Percentiles rank a stretch among this genome's conserved stretches.
phyloP scores from a whole-genome alignment of 1,140 invertebrate species.

The Nephotettix cincticeps region DNA sequence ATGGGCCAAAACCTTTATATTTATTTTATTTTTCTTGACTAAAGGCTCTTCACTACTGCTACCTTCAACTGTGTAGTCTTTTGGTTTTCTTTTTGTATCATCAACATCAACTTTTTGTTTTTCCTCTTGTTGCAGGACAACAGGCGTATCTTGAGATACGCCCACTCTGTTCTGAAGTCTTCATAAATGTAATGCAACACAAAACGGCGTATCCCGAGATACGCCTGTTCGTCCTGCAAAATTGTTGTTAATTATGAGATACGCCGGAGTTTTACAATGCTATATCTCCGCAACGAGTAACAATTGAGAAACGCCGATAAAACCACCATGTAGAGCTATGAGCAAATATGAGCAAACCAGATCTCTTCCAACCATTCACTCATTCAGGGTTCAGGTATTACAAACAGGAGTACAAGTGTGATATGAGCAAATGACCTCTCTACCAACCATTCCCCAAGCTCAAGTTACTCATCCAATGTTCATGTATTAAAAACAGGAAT shows the following conservation, averaged over 20 bases:
- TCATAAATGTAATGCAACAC: background rate
- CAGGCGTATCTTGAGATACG: background rate
- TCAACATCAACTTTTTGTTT: background rate
- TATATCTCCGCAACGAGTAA: too few species aligned
- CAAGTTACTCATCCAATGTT: constrained; percentile 70
- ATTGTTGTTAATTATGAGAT: background rate
- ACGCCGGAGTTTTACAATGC: background rate
- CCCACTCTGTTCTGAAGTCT: background rate
- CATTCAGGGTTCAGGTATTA: too few species aligned
- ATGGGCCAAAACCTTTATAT: background rate
- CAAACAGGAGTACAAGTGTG: constrained; percentile 68
- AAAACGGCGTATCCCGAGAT: background rate
- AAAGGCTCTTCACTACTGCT: background rate
- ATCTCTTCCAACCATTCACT: too few species aligned
- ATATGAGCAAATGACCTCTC: constrained; percentile 72
- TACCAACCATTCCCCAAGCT: constrained; percentile 75
- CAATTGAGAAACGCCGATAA: too few species aligned
- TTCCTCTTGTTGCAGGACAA: background rate
- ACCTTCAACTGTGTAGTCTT: background rate
- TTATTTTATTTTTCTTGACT: background rate
- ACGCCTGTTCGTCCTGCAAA: background rate
- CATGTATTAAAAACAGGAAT: constrained; percentile 53
- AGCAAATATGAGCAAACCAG: too few species aligned
- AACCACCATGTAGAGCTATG: too few species aligned
- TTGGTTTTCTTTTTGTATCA: background rate